Evolutionary conservation across 2,888 invertebrate species (phyloP).

Genomic region (Hypomecis punctinalis): DNA sequence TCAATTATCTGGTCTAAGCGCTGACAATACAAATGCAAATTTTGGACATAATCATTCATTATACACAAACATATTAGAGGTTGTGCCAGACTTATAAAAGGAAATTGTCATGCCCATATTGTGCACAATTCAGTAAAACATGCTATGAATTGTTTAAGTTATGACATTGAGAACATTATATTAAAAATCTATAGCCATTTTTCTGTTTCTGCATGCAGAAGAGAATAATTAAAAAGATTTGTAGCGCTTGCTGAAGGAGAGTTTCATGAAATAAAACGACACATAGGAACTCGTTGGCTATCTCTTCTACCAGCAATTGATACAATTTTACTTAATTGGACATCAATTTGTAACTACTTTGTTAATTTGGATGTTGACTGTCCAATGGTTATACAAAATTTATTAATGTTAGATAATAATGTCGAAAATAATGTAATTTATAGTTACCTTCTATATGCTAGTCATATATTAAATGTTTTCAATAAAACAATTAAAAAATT

Average conservation of each 20-base stretch:
- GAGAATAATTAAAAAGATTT: no score
- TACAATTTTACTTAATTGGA: no score
- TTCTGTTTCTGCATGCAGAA: no score
- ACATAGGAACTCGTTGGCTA: constrained; percentile 38
- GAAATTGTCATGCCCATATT: constrained; percentile 47
- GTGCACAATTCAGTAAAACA: not conserved
- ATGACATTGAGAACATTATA: constrained; percentile 28
- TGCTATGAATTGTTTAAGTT: constrained; percentile 33
- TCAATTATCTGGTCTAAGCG: constrained; percentile 41
- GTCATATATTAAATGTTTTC: no score
- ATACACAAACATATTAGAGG: not conserved
- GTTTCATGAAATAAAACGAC: constrained; percentile 38
- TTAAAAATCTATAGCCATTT: constrained; percentile 41
- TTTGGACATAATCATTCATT: not conserved
- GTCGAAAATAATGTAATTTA: no score
- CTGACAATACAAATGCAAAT: constrained; percentile 22
- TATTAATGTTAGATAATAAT: no score
- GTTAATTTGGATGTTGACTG: no score
- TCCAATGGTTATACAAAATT: no score
- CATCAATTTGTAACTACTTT: no score
- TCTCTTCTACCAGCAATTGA: constrained; percentile 12
- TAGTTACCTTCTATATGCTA: no score
- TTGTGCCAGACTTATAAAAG: constrained; percentile 32
- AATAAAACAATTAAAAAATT: no score
- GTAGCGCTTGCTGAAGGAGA: constrained; percentile 39